Evolutionary conservation across 2,113 vertebrate genomes (phyloP).

Genomic region (Tiliqua scincoides): DNA sequence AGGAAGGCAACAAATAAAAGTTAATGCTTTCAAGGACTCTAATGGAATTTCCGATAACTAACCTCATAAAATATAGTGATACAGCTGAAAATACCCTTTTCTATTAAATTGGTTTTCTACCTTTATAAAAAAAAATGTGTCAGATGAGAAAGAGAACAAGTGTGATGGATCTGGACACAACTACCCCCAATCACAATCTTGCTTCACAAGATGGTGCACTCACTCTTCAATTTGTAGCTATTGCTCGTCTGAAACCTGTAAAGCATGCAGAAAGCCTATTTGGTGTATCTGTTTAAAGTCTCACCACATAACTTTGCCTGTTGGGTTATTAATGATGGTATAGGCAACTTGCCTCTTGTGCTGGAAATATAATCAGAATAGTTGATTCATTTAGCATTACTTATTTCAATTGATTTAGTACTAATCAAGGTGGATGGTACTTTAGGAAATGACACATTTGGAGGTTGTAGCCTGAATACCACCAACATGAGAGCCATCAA

Average conservation of each 20-base stretch:
- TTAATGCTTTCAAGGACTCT: not conserved
- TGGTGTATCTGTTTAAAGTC: not conserved
- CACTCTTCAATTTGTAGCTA: conserved; percentile 22
- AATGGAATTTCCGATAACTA: conserved; percentile 12
- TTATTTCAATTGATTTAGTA: not conserved
- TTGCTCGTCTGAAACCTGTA: conserved; percentile 17
- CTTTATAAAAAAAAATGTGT: not conserved
- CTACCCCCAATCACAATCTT: conserved; percentile 48
- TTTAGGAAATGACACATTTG: conserved; percentile 12
- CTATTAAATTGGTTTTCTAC: not conserved
- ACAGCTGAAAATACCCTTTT: conserved; percentile 22
- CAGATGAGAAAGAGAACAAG: fast-evolving
- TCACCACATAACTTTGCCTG: not conserved
- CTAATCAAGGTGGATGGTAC: conserved; percentile 11
- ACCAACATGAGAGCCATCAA: not conserved
- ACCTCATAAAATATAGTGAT: not conserved
- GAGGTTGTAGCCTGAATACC: not conserved
- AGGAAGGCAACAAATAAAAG: conserved; percentile 13
- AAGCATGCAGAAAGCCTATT: conserved; percentile 29
- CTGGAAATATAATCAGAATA: not conserved
- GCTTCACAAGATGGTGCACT: conserved; percentile 76
- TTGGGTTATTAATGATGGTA: not conserved
- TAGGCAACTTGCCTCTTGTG: not conserved
- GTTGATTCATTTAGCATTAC: not conserved
- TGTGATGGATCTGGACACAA: conserved; percentile 32